Percentiles rank a stretch among this genome's conserved stretches.
Conservation (phyloP, 2,888 invertebrate genomes). For the Cerastis rubricosa region DNA sequence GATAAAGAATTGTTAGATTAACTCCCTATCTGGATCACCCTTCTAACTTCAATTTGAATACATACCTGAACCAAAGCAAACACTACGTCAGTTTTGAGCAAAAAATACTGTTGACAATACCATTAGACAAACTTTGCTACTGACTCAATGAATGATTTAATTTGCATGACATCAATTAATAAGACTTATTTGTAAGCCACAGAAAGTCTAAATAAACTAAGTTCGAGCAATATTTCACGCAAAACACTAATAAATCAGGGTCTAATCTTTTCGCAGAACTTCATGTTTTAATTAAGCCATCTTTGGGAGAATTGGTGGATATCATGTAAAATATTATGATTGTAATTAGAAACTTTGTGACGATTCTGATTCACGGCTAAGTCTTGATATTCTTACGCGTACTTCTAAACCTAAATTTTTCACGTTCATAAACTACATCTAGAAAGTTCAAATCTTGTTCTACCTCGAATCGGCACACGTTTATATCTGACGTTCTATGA, state of each 20-base stretch:
- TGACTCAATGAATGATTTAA: too few species aligned
- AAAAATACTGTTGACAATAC: too few species aligned
- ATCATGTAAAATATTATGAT: slow-evolving; percentile 5
- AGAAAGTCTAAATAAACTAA: not conserved
- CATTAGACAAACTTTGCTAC: too few species aligned
- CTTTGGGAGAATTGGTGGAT: not conserved
- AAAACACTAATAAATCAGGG: not conserved
- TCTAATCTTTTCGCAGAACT: too few species aligned
- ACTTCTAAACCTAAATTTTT: not conserved
- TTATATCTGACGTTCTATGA: not conserved
- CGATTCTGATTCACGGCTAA: not conserved
- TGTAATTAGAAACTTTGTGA: not conserved
- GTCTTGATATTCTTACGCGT: not conserved
- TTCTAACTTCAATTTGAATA: not conserved
- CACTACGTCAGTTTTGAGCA: not conserved
- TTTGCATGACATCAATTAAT: too few species aligned
- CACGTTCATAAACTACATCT: not conserved
- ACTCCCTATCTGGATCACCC: not conserved
- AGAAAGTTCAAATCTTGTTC: not conserved
- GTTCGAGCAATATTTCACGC: slow-evolving; percentile 20
- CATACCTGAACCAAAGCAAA: not conserved
- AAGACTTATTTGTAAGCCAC: not conserved
- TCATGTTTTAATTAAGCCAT: not conserved
- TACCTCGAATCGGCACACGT: not conserved
- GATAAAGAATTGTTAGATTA: not conserved